Percentiles rank a stretch among this genome's conserved stretches.
Conservation (phyloP, 2,113 vertebrate species). For the Sterna hirundo region DNA sequence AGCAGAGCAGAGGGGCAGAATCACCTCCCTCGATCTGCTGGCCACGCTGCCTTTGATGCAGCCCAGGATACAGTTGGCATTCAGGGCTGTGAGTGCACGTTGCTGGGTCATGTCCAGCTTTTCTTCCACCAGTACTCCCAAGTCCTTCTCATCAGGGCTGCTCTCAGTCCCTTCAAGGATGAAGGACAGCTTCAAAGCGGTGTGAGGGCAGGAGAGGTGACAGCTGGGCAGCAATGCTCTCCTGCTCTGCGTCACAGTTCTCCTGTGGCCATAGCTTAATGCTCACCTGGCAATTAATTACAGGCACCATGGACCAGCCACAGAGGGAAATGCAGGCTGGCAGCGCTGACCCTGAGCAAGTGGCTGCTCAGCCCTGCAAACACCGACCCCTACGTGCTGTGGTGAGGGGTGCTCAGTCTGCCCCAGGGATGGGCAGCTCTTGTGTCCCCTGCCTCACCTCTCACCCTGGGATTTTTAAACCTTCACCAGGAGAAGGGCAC, state of each 20-base stretch:
- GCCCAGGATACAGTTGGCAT: neutral
- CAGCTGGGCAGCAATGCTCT: no score
- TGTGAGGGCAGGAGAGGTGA: neutral
- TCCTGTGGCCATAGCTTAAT: neutral
- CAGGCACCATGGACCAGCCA: no score
- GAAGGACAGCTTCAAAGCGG: neutral
- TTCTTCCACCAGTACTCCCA: neutral
- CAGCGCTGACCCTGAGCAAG: neutral
- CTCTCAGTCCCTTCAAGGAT: neutral
- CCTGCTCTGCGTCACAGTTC: no score
- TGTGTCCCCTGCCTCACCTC: neutral
- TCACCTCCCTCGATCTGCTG: neutral
- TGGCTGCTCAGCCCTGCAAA: neutral
- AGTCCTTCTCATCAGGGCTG: neutral
- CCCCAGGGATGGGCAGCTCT: neutral
- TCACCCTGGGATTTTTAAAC: neutral
- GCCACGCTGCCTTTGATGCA: neutral
- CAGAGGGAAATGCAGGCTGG: neutral
- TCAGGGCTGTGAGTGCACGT: neutral
- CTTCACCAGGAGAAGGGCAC: no score
- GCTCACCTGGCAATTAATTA: neutral
- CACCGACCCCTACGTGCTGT: rapidly evolving
- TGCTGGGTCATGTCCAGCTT: neutral
- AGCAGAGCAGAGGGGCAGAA: neutral
- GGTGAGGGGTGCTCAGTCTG: rapidly evolving